A percentile compares a stretch with the other conserved stretches of the same genome.
Evolutionary conservation across 2,797 vertebrate genomes (phyloP).

Genomic region (Acanthis flammea): DNA sequence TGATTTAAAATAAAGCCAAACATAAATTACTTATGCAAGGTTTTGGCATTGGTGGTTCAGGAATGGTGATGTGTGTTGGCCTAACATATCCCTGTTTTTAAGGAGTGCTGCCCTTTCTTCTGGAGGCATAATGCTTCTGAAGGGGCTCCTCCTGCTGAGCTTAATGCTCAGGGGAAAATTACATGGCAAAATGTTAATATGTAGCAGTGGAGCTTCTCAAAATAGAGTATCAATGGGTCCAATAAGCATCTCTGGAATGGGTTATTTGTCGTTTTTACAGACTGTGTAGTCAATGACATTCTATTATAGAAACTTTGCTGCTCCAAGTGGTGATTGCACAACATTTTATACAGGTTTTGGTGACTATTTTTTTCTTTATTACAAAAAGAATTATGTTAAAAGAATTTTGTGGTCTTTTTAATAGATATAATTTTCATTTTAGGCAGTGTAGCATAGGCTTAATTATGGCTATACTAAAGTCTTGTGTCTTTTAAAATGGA

Average conservation of each 20-base stretch:
- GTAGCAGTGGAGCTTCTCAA: neutral
- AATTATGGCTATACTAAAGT: conserved; percentile 19
- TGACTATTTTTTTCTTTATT: neutral
- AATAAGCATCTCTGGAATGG: neutral
- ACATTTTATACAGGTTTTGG: neutral
- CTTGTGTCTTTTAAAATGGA: conserved; percentile 42
- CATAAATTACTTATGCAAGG: neutral
- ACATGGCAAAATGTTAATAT: neutral
- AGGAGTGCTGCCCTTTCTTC: neutral
- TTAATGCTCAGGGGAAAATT: neutral
- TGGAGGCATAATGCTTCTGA: neutral
- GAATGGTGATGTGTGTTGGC: neutral
- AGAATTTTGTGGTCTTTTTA: neutral
- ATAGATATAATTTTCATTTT: conserved; percentile 13
- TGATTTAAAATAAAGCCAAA: neutral
- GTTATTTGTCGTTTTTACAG: neutral
- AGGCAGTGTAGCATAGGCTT: neutral
- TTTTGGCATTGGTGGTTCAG: neutral
- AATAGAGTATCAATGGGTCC: neutral
- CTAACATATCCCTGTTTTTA: neutral
- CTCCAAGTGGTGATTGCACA: neutral
- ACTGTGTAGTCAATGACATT: neutral
- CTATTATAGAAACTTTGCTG: neutral
- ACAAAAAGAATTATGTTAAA: neutral
- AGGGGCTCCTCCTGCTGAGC: neutral